A percentile compares a stretch with the other conserved stretches of the same genome.
Conservation (phyloP, 2,113 vertebrate genomes). For the Sardina pilchardus region DNA sequence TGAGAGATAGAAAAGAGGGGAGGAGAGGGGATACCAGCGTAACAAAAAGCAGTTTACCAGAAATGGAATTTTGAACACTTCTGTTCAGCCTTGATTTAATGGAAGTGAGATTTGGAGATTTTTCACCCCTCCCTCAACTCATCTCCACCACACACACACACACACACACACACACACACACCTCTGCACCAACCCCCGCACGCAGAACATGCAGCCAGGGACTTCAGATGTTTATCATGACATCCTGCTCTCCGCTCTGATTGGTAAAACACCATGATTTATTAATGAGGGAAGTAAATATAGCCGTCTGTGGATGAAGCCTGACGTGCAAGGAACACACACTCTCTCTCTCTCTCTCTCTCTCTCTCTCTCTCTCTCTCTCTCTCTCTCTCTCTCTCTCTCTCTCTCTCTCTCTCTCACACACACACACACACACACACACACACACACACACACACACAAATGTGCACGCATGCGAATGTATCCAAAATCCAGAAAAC, state of each 20-base stretch:
- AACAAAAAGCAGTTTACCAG: conserved; percentile 26
- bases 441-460: conserved; percentile 16
- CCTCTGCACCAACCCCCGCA: background rate
- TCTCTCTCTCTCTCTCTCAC: conserved; percentile 4
- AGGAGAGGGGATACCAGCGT: conserved; percentile 10
- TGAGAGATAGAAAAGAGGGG: background rate
- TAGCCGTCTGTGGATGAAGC: conserved; percentile 41
- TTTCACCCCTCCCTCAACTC: conserved; percentile 26
- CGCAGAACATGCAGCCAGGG: conserved; percentile 47
- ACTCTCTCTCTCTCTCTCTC: conserved; percentile 11
- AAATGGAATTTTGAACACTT: conserved; percentile 44
- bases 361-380: conserved; percentile 9
- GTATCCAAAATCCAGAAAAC: background rate
- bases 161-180: conserved; percentile 21
- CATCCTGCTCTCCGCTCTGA: conserved; percentile 57
- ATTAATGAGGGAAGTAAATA: conserved; percentile 71
- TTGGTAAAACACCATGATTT: conserved; percentile 68
- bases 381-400: conserved; percentile 9
- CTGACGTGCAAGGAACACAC: background rate
- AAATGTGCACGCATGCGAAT: background rate
- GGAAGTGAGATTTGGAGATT: conserved; percentile 38
- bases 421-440: conserved; percentile 13
- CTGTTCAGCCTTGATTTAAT: conserved; percentile 37
- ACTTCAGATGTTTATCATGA: conserved; percentile 60
- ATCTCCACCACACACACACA: conserved; percentile 25